Base-by-base conservation (phyloP, 2,888 invertebrate genomes). In the Platycnemis pennipes region DNA sequence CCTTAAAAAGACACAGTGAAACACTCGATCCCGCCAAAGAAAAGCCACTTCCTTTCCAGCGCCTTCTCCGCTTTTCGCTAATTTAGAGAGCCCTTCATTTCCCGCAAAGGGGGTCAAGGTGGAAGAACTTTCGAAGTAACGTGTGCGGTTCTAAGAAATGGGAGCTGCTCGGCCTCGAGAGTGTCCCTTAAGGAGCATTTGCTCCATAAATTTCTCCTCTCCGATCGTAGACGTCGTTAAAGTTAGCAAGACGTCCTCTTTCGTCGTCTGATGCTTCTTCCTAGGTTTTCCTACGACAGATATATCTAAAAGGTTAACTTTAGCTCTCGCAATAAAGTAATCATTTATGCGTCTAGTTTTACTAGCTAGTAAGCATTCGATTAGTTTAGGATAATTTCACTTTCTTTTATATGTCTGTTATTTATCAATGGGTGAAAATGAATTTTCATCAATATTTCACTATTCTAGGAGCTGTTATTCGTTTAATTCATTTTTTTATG, bases 131-230 rank as follows among this genome's bases (percentile, higher is more conserved):
- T 16, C 26, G 37, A n/a, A 77, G 77, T 77, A 37, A 37, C 31
- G 77, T 37, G 77, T 77, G 77, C 16, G 77, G 77, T 26, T 37
- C 31, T 77, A 5, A 77, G 77, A 37, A 77, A 77, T 37, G 37
- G 77, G 77, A 77, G 77, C 31, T 26, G 31, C 16, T 37, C 77
- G 31, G 13, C 77, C 37, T 37, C 37, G 37, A 31, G 77, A 77
- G 77, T 37, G 77, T 37, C 77, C 37, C 77, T 77, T 77, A 77
- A 77, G 77, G 77, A 77, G 77, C 77, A 16, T 37, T 77, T 37
- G 37, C 77, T 77, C 77, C 37, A 77, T 77, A 77, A 77, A 77
- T 37, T 77, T 37, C 77, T 37, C 13, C 37, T 26, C 37, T 77
- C 77, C 31, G 77, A 77, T 77, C 77, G 31, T 37, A 77, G 77